Conservation (phyloP, 2,797 vertebrate genomes). For the Ceyx erithaca region DNA sequence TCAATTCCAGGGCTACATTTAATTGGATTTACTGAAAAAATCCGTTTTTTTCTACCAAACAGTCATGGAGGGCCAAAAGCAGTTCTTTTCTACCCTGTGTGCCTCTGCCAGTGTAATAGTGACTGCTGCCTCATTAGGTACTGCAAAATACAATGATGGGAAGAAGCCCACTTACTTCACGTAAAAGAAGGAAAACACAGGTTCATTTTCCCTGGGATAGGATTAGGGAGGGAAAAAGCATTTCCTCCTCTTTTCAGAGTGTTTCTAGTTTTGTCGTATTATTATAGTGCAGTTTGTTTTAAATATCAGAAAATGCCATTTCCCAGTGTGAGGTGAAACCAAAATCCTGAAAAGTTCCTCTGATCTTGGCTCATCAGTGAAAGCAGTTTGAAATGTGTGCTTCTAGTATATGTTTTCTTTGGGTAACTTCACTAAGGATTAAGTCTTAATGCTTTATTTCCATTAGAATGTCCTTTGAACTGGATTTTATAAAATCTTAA, state of each 20-base stretch:
- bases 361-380: constrained; percentile 32
- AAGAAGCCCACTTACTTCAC: neutral
- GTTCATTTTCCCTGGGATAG: neutral
- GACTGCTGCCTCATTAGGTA: neutral
- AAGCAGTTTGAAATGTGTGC: constrained; percentile 35
- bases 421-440: constrained; percentile 51
- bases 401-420: constrained; percentile 49
- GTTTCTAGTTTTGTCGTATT: neutral
- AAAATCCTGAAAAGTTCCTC: constrained; percentile 29
- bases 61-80: neutral
- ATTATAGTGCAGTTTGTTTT: neutral
- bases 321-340: constrained; percentile 29
- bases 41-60: neutral
- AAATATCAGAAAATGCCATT: neutral
- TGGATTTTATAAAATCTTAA: constrained; percentile 33
- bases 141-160: neutral
- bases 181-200: neutral
- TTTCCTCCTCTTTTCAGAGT: neutral
- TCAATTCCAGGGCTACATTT: neutral
- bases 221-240: neutral
- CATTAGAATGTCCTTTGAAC: constrained; percentile 52
- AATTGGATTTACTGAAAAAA: neutral
- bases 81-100: neutral
- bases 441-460: constrained; percentile 44
- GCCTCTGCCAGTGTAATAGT: neutral